These are phyloP conservation scores for Cloeon dipterum DNA, from an alignment of 2,888 invertebrate species.

Conservation along the genomic window DNA sequence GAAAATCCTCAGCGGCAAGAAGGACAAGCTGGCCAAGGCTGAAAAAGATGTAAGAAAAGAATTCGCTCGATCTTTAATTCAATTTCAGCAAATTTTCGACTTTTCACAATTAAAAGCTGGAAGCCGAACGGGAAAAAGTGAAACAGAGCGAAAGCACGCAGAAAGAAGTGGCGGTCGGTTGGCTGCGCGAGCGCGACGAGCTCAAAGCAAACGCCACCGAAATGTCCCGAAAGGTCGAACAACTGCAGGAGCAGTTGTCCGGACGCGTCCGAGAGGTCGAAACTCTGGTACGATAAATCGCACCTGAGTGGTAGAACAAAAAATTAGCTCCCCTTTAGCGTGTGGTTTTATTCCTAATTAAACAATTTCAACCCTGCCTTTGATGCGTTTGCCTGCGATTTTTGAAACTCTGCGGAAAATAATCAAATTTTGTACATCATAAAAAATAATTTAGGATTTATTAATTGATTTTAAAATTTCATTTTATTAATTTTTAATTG, in stretches of 20 bases:
- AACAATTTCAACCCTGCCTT: no score
- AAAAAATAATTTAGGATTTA: no score
- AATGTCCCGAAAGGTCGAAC: constrained; percentile 9
- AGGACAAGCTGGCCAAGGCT: constrained; percentile 30
- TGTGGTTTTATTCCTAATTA: no score
- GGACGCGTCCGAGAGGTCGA: not conserved
- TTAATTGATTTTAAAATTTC: no score
- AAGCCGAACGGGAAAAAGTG: constrained; percentile 11
- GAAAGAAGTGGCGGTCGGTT: constrained; percentile 12
- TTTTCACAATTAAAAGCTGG: constrained; percentile 10
- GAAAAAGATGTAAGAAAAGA: constrained; percentile 29
- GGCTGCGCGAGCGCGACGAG: constrained; percentile 14
- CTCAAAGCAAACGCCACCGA: constrained; percentile 12
- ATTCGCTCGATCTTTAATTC: not conserved
- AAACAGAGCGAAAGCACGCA: constrained; percentile 12
- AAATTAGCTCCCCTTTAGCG: no score
- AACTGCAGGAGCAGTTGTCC: constrained; percentile 10
- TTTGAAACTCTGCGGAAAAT: no score
- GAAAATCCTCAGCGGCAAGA: constrained; percentile 23
- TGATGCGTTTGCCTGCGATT: no score
- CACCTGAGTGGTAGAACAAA: no score
- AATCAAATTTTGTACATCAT: no score
- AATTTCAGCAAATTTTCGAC: not conserved
- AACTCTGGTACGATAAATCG: not conserved
- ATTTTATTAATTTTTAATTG: no score